Conservation (phyloP, 2,797 vertebrate genomes). For the Forpus xanthops region DNA sequence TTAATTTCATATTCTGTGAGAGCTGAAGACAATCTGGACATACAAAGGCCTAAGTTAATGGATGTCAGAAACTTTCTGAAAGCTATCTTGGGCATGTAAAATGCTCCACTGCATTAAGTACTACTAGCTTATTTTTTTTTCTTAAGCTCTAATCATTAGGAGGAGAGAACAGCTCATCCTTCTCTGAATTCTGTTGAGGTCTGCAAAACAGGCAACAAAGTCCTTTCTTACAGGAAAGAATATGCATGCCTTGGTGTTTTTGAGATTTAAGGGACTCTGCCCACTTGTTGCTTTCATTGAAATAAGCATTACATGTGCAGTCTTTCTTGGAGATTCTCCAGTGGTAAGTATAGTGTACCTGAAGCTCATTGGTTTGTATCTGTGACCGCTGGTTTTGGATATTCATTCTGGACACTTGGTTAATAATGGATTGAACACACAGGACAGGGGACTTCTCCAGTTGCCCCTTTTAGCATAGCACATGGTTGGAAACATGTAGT, state of each 20-base stretch:
- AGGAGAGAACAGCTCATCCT: background rate
- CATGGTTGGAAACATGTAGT: fast-evolving
- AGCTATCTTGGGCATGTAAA: background rate
- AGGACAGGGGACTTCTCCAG: background rate
- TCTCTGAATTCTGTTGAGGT: background rate
- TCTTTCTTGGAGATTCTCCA: background rate
- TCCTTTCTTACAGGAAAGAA: background rate
- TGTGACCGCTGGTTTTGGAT: background rate
- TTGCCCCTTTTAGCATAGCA: background rate
- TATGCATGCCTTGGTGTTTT: background rate
- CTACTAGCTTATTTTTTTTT: background rate
- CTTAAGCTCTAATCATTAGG: background rate
- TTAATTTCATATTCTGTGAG: background rate
- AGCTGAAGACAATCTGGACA: background rate
- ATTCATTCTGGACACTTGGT: background rate
- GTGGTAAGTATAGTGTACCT: background rate
- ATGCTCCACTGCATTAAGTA: fast-evolving
- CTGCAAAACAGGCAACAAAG: background rate
- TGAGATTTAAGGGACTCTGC: background rate
- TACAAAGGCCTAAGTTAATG: background rate
- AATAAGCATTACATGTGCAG: background rate
- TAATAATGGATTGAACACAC: background rate
- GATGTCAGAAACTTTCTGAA: background rate
- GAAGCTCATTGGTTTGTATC: background rate
- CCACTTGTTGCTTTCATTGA: background rate